Percentiles rank a stretch among this genome's conserved stretches.
These are phyloP conservation scores for Nannoperca obscura DNA, from an alignment of 2,797 vertebrate species.

Conservation along the genomic window DNA sequence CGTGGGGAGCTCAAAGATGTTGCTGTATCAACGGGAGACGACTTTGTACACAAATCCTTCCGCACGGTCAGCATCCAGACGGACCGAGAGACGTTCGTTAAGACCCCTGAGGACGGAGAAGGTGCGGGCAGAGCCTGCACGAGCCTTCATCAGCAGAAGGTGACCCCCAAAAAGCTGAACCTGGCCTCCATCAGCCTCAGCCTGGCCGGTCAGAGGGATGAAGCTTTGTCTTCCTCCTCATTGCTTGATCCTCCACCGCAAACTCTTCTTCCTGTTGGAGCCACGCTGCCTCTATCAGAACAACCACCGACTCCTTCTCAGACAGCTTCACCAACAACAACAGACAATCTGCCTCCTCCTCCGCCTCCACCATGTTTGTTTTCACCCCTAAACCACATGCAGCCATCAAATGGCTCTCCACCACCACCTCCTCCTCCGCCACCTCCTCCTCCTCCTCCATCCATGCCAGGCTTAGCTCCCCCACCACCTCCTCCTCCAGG, in stretches of 20 bases:
- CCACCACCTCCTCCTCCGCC: slow-evolving; percentile 57
- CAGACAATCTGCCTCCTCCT: slow-evolving; percentile 45
- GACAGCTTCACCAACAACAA: slow-evolving; percentile 42
- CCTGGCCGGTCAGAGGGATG: slow-evolving; percentile 69
- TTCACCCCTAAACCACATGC: slow-evolving; percentile 17
- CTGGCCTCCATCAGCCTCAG: slow-evolving; percentile 86
- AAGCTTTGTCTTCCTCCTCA: slow-evolving; percentile 42
- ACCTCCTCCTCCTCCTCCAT: slow-evolving; percentile 65
- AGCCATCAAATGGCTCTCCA: slow-evolving; percentile 29
- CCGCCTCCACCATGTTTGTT: slow-evolving; percentile 52
- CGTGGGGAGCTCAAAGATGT: slow-evolving; percentile 84
- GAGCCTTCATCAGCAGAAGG: slow-evolving; percentile 77
- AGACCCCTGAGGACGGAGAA: slow-evolving; percentile 82
- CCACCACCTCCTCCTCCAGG: slow-evolving; percentile 65
- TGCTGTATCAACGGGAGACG: slow-evolving; percentile 89
- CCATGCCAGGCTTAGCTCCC: slow-evolving; percentile 54
- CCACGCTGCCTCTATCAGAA: slow-evolving; percentile 39
- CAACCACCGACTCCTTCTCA: slow-evolving; percentile 55
- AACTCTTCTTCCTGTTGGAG: slow-evolving; percentile 49
- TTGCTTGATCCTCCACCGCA: slow-evolving; percentile 35
- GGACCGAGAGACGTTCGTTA: slow-evolving; percentile 92
- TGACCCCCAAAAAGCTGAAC: slow-evolving; percentile 87
- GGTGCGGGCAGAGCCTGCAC: slow-evolving; percentile 57
- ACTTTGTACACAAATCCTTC: slow-evolving; percentile 83
- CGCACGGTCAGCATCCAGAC: slow-evolving; percentile 93